These are phyloP conservation scores for Ctena decussata DNA, from an alignment of 2,888 invertebrate species.

Conservation along the genomic window DNA sequence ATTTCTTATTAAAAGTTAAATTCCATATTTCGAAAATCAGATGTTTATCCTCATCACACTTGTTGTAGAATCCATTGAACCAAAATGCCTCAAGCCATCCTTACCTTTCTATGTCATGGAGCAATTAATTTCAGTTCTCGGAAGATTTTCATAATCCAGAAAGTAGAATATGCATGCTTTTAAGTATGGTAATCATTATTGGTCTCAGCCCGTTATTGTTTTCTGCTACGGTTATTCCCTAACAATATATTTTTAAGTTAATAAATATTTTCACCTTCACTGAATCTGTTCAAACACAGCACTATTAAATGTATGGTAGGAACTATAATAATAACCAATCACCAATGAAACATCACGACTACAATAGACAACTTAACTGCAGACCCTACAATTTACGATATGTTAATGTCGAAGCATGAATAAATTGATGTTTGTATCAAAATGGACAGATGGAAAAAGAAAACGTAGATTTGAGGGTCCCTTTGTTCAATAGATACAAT, in stretches of 20 bases:
- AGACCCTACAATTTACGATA: constrained; percentile 7
- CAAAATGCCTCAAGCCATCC: no score
- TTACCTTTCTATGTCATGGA: no score
- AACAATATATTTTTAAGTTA: background rate
- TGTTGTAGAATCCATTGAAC: no score
- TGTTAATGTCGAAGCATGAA: background rate
- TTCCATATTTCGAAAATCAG: no score
- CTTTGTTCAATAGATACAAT: constrained; percentile 20
- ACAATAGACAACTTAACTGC: background rate
- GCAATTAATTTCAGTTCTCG: no score
- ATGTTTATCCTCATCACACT: no score
- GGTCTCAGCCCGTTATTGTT: no score
- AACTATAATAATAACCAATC: background rate
- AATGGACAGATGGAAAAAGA: constrained; percentile 19
- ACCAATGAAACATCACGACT: background rate
- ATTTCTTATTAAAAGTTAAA: no score
- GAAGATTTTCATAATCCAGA: no score
- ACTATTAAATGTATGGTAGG: background rate
- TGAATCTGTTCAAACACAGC: background rate
- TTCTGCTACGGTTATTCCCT: no score
- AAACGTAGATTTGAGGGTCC: background rate
- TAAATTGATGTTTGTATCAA: constrained; percentile 17
- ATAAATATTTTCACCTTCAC: constrained; percentile 9
- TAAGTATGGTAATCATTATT: no score
- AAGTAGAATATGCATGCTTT: no score